Base-by-base conservation (phyloP, 2,113 vertebrate species). In the Platanista minor region DNA sequence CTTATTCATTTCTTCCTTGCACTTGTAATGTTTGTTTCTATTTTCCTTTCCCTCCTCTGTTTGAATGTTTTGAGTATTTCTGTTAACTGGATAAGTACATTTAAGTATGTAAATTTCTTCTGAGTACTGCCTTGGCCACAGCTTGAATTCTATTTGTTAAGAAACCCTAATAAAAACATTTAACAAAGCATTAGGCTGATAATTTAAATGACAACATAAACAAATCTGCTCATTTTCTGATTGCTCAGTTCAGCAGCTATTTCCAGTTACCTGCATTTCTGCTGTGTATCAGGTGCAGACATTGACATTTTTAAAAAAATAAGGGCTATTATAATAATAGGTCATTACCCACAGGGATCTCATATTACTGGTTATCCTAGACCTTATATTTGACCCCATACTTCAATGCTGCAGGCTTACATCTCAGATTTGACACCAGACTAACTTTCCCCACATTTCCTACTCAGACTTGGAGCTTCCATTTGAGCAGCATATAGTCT, bases 141-240 rank as follows among this genome's bases (percentile, higher is more conserved):
- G 81, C 29, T 49, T 84, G 54, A 91, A 87, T 94, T 67, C 67
- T 43, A 27, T 93, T 87, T 93, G 52, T 93, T 39, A 66, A 87
- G 82, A 84, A 80, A 39, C 66, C 41, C 69, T 91, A 84, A 72
- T 77, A 67, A 87, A 90, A 93, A 69, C 33, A 72, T 78, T 93
- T 91, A 96, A 87, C 82, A 87, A 91, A 95, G 52, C 29, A 62
- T 59, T 91, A 88, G 27, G 64, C 52, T 77, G 74, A 84, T 84
- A 41, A 83, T 78, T 95, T 81, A 87, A 90, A 78, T 84, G 52
- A 66, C 82, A 91, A 72, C n/a, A 83, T 78, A 87, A 87, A 87
- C 39, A 93, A 82, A 71, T 64, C 25, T 82, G 71, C 41, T 96
- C 21, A 29, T 90, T 90, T 96, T 69, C 54, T 57, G 33, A 92